Evolutionary conservation across 2,888 invertebrate species (phyloP).

Genomic region (Kuschelorhynchus macadamiae): DNA sequence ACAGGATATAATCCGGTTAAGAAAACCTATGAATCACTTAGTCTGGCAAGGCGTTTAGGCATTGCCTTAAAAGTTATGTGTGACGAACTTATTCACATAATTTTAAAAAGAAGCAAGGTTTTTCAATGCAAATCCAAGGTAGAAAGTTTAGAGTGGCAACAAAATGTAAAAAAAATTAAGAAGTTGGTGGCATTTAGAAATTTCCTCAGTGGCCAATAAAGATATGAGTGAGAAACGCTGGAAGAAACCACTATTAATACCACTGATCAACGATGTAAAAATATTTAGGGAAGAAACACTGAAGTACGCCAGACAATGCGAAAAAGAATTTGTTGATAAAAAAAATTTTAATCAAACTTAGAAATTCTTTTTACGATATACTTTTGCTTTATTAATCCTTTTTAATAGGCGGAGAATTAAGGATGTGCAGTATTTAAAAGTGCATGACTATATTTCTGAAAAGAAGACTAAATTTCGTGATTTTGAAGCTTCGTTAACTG

Average conservation of each 20-base stretch:
- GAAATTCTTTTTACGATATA: slow-evolving; percentile 49
- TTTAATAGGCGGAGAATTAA: slow-evolving; percentile 53
- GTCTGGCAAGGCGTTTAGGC: slow-evolving; percentile 55
- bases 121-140: slow-evolving; percentile 3
- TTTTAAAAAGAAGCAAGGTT: slow-evolving; percentile 22
- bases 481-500: slow-evolving; percentile 51
- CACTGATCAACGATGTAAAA: slow-evolving; percentile 53
- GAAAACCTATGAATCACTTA: slow-evolving; percentile 54
- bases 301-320: slow-evolving; percentile 41
- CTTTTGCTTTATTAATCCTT: slow-evolving; percentile 46
- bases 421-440: slow-evolving; percentile 52
- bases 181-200: slow-evolving; percentile 26
- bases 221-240: slow-evolving; percentile 27
- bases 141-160: background rate
- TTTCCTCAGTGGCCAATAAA: slow-evolving; percentile 22
- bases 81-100: slow-evolving; percentile 51
- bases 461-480: slow-evolving; percentile 37
- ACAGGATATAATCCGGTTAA: slow-evolving; percentile 50
- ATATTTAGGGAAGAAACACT: slow-evolving; percentile 51
- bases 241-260: slow-evolving; percentile 40
- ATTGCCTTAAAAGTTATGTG: slow-evolving; percentile 52
- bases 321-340: slow-evolving; percentile 39
- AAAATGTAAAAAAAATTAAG: slow-evolving; percentile 21
- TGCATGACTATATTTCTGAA: slow-evolving; percentile 47
- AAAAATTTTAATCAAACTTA: slow-evolving; percentile 47